Evolutionary conservation across 1,140 invertebrate species (phyloP).

Genomic region (Hormaphis cornu): DNA sequence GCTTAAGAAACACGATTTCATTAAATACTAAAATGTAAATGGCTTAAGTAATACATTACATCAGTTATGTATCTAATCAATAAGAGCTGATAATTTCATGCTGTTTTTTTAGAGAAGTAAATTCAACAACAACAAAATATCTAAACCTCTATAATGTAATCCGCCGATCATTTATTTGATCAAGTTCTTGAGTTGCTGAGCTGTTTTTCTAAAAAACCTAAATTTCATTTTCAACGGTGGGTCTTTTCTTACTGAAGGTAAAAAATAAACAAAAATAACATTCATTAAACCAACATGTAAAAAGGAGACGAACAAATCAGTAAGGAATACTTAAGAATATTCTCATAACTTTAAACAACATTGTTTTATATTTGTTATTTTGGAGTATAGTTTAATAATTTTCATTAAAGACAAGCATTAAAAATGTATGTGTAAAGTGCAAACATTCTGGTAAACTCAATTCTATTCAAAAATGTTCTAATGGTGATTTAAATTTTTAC

Average conservation of each 20-base stretch:
- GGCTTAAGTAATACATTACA: background rate
- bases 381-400: background rate
- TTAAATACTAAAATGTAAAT: constrained; percentile 20
- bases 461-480: background rate
- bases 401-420: background rate
- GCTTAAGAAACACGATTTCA: constrained; percentile 24
- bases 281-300: constrained; percentile 4
- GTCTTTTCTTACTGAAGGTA: constrained; percentile 79
- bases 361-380: background rate
- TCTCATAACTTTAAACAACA: background rate
- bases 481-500: background rate
- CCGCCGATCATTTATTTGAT: constrained; percentile 56
- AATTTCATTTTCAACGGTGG: constrained; percentile 81
- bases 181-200: constrained; percentile 59
- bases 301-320: background rate
- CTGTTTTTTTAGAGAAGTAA: constrained; percentile 21
- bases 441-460: background rate
- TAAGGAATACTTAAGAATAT: background rate
- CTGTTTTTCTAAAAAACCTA: constrained; percentile 85
- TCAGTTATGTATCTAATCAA: constrained; percentile 22
- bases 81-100: constrained; percentile 28
- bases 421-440: background rate
- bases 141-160: constrained; percentile 35
- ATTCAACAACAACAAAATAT: constrained; percentile 22
- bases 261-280: constrained; percentile 30